Evolutionary conservation across 2,888 invertebrate genomes (phyloP), one percentile per base, ranked within the genome.

Genomic region (Hypsopygia costalis): DNA sequence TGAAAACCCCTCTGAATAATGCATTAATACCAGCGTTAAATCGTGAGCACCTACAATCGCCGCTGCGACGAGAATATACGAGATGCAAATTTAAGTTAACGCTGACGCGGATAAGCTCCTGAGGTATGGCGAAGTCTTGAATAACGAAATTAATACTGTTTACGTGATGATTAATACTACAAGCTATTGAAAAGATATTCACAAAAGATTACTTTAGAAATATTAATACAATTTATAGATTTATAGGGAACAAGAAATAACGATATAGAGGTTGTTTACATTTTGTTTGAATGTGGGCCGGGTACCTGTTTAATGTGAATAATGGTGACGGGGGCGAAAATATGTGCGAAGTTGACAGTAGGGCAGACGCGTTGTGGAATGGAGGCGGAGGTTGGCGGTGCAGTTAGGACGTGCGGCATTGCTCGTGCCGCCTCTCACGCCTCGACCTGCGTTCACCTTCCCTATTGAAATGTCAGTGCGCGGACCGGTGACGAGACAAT

Each of bases 21-120:
- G 87, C 87, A 88, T 87, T 85, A 81, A 87, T 83, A 85, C 82
- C 65, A 79, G 87, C 85, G 85, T 86, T 87, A 85, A 86, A 86
- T 85, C 87, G 86, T 87, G 87, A 81, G 81, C 80, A 80, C 78
- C 73, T 71, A 77, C 81, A 79, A 81, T 83, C 77, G 72, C 69
- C 67, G 67, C 66, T 67, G 76, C 79, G 67, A 77, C 72, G 71
- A 69, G 79, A 81, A 78, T 77, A 80, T 79, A 77, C 79, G 69
- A 75, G 80, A 86, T 87, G 85, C 81, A 87, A 86, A 85, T 87
- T 80, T 63, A 71, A 85, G 71, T 79, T 75, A 79, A 79, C 76
- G 74, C 69, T 27, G 62, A 78, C 72, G 70, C 69, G 59, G 79
- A 82, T 82, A 81, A 80, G 78, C 76, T 79, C 69, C 75, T 69